Conservation (phyloP, 2,888 invertebrate genomes). For the Abrostola tripartita region DNA sequence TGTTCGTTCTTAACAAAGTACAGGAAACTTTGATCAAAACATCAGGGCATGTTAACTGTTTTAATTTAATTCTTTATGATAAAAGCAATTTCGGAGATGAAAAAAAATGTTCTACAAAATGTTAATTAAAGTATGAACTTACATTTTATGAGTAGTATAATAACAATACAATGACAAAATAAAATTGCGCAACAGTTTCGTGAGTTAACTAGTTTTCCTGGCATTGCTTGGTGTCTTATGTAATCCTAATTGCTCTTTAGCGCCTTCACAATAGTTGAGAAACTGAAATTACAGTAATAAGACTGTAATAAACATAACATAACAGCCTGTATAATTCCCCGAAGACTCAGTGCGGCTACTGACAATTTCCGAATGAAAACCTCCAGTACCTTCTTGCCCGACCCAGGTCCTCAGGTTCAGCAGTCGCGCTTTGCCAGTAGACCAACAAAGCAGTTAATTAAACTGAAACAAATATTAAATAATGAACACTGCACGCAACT, state of each 20-base stretch:
- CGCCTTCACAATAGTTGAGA: slow-evolving; percentile 35
- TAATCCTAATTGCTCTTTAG: slow-evolving; percentile 33
- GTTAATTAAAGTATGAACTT: neutral
- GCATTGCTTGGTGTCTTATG: slow-evolving; percentile 32
- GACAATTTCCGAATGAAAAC: no score
- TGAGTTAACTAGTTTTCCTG: slow-evolving; percentile 44
- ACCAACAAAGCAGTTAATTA: no score
- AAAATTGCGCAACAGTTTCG: slow-evolving; percentile 40
- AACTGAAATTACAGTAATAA: slow-evolving; percentile 29
- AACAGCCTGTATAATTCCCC: neutral
- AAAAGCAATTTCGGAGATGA: neutral
- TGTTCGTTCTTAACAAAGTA: slow-evolving; percentile 13
- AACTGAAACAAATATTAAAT: no score
- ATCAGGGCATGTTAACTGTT: slow-evolving; percentile 10
- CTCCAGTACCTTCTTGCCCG: no score
- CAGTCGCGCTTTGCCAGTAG: no score
- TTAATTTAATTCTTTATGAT: neutral
- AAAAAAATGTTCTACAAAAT: neutral
- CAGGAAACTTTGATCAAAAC: slow-evolving; percentile 36
- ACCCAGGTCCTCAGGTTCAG: no score
- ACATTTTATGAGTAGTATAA: slow-evolving; percentile 1
- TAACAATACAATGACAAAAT: slow-evolving; percentile 23
- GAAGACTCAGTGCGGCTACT: no score
- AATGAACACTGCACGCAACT: neutral
- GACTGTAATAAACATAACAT: slow-evolving; percentile 1